These are phyloP conservation scores for Metaphire vulgaris DNA, from an alignment of 1,140 invertebrate genomes.

Conservation along the genomic window DNA sequence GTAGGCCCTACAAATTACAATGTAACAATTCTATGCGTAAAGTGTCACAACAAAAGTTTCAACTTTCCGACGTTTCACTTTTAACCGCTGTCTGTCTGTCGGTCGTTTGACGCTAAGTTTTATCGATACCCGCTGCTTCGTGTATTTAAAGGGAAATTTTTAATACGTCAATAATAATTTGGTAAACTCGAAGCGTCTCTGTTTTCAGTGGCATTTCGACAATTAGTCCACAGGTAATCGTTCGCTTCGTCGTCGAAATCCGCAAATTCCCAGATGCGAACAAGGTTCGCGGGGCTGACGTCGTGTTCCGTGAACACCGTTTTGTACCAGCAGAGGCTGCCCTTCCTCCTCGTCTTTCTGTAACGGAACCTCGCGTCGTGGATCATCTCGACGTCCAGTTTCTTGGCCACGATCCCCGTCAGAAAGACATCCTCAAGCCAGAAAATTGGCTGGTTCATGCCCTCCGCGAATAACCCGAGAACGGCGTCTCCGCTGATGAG, in stretches of 20 bases:
- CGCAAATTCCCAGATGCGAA: not conserved
- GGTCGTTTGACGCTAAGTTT: too few species aligned
- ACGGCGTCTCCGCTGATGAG: not conserved
- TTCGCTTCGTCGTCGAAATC: not conserved
- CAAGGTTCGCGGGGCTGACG: not conserved
- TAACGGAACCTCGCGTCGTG: not conserved
- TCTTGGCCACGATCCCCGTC: not conserved
- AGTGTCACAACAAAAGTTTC: too few species aligned
- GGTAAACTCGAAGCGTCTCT: too few species aligned
- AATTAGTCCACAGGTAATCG: not conserved
- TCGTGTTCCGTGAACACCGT: not conserved
- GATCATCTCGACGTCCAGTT: not conserved
- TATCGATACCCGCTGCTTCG: too few species aligned
- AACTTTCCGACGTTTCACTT: too few species aligned
- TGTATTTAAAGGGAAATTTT: too few species aligned
- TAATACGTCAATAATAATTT: too few species aligned
- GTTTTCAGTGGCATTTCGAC: too few species aligned
- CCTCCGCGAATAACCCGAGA: not conserved
- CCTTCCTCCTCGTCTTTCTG: not conserved
- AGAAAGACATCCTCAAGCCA: not conserved
- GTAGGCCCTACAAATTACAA: too few species aligned
- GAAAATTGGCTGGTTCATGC: not conserved
- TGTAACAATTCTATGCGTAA: too few species aligned
- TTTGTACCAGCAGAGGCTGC: not conserved
- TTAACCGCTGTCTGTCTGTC: too few species aligned